Base-by-base conservation (phyloP, 2,797 vertebrate species). In the Salarias fasciatus region DNA sequence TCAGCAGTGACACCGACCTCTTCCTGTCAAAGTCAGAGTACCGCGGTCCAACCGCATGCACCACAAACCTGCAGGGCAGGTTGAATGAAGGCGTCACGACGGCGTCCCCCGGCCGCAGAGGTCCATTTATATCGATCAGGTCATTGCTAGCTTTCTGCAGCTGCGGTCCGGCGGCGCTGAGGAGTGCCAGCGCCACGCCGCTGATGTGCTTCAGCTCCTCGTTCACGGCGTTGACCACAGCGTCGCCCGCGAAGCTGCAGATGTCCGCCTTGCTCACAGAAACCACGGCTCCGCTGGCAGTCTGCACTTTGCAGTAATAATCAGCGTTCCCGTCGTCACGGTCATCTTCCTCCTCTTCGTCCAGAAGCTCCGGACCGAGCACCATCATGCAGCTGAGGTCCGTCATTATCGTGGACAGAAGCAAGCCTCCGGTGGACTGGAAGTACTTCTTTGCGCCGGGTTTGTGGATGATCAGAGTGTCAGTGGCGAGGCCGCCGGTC, bases 1-100 rank as follows among this genome's bases (percentile, higher is more conserved):
- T 89, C n/a, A 98, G 81, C 7, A 64, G 41, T 0, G 0, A 1
- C 15, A 82, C 14, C 0, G 92, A 57, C 0, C 11, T 77, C 0
- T 0, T n/a, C 50, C 0, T 7, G 14, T 92, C 75, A 0, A 5
- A 10, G 0, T 9, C 3, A 0, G 2, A 57, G 92, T 89, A 97
- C 3, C 69, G 77, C 4, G 96, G 95, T 15, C 96, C 96, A 0
- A 98, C 93, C 0, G 95, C 92, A 0, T 98, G 96, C 3, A 98
- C 85, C 1, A 98, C 81, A 0, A 86, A 80, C 48, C 75, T 92
- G 82, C 91, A 97, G 0, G 93, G 94, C 2, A 98, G 92, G 0
- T 62, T 88, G 0, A 91, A 92, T 0, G 93, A 80, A 0, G 69
- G 58, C 0, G 94, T 95, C 8, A 91, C 71, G 6, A 90, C 11